Evolutionary conservation across 2,113 vertebrate species (phyloP).

Genomic region (Lamprotornis superbus): DNA sequence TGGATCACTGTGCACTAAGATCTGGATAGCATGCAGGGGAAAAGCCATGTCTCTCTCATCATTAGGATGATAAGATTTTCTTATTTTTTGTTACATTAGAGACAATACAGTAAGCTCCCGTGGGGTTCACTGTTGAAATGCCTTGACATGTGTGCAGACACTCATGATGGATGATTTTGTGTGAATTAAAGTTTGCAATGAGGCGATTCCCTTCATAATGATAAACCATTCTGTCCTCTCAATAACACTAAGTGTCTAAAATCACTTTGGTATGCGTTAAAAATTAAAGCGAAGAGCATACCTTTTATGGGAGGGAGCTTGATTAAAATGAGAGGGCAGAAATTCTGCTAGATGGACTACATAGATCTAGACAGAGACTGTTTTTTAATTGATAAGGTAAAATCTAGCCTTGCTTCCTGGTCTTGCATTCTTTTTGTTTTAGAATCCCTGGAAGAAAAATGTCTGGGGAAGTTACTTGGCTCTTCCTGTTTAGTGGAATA

Average conservation of each 20-base stretch:
- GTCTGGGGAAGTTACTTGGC: background rate
- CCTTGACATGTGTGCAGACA: accelerated
- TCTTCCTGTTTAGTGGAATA: background rate
- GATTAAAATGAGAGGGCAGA: background rate
- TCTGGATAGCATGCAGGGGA: background rate
- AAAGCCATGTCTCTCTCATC: background rate
- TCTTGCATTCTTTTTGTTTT: background rate
- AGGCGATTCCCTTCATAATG: background rate
- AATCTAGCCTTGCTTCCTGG: background rate
- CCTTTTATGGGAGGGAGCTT: background rate
- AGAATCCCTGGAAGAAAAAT: background rate
- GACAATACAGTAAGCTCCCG: accelerated
- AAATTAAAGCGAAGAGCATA: background rate
- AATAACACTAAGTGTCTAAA: background rate
- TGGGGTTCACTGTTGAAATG: background rate
- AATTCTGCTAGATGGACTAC: background rate
- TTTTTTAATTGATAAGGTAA: background rate
- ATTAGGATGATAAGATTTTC: background rate
- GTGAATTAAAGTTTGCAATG: background rate
- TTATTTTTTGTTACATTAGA: background rate
- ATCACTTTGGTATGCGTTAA: background rate
- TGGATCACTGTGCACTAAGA: accelerated
- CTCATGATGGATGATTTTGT: accelerated
- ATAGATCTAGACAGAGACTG: background rate
- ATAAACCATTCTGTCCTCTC: background rate